Evolutionary conservation across 1,140 invertebrate genomes (phyloP).

Genomic region (Magallana angulata): DNA sequence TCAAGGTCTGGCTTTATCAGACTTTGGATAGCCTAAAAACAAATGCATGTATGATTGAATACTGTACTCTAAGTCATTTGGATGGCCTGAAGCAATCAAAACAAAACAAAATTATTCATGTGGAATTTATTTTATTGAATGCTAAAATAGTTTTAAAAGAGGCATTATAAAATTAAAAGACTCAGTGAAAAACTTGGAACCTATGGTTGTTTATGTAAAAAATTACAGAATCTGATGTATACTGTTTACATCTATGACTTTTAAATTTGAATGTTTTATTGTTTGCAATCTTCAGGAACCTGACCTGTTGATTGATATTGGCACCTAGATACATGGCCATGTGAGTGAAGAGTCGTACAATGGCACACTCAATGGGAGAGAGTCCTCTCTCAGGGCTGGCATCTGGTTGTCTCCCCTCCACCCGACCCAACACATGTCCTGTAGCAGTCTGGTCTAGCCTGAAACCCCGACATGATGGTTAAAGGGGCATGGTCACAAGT

Average conservation of each 20-base stretch:
- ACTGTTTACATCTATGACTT: no score
- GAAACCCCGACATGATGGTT: background rate
- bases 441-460: slow-evolving; percentile 62
- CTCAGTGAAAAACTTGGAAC: no score
- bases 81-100: slow-evolving; percentile 16
- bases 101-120: no score
- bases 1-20: slow-evolving; percentile 61
- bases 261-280: no score
- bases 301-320: slow-evolving; percentile 40
- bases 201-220: no score
- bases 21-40: background rate
- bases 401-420: slow-evolving; percentile 44
- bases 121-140: no score
- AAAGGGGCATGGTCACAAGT: background rate
- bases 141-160: no score
- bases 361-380: slow-evolving; percentile 56
- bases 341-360: slow-evolving; percentile 67
- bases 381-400: slow-evolving; percentile 64
- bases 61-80: no score
- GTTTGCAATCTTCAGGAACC: background rate
- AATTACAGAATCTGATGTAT: no score
- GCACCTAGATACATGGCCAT: slow-evolving; percentile 67
- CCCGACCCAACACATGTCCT: slow-evolving; percentile 72
- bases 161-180: no score
- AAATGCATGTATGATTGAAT: no score